Evolutionary conservation across 2,888 invertebrate species (phyloP), one percentile per base, ranked within the genome.

Genomic region (Microdon myrmicae): DNA sequence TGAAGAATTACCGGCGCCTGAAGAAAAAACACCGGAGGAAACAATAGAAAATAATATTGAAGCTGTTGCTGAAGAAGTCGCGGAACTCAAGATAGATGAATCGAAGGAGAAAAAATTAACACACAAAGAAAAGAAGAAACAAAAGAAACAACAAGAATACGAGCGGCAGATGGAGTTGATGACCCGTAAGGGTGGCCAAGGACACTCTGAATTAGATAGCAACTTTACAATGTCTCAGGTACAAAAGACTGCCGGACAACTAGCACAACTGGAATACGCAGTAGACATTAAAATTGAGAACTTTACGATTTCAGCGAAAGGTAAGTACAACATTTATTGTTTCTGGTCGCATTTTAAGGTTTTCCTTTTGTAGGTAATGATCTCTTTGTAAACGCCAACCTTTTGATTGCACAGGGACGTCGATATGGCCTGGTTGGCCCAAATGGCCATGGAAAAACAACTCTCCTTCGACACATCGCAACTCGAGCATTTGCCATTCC

Each of bases 371-470:
- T 26, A 77, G 77, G 99, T 48, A 95, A 99, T 73, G 95, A 97
- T 75, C 83, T 99, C 32, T 98, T 99, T 79, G 90, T 95, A 20
- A 98, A 99, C 79, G 97, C 99, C 0, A 93, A 88, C 77, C 82
- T 99, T 20, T 82, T 94, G 41, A 96, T 99, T 70, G 96, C 97
- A 0, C 87, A 90, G 73, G 95, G 96, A 0, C 86, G 98, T 32
- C 87, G 95, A 71, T 99, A 99, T 79, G 99, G 99, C 72, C 83
- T 99, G 3, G 98, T 99, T 2, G 99, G 99, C 14, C 99, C 99
- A 1, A 99, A 99, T 79, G 99, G 94, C 0, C 96, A 99, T 82
- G 99, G 99, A 8, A 99, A 99, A 83, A 99, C 99, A 0, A 99
- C 99, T 0, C 79, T 99, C 16, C 81, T 99, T 47, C 86, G 96